phyloP scores from a whole-genome alignment of 23 tunicate species.

The Clavelina lepadiformis region DNA sequence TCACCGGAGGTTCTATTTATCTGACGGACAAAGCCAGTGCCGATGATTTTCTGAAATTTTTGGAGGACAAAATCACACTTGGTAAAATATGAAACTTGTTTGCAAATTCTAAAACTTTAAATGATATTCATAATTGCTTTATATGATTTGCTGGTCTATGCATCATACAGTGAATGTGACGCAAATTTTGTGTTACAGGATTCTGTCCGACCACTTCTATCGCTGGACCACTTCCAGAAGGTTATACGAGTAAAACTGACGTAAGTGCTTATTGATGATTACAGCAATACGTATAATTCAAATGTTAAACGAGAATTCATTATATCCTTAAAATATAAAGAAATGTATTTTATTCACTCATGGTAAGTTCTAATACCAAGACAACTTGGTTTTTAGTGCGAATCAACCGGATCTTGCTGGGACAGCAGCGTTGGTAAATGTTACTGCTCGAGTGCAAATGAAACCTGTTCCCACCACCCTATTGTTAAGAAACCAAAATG shows the following conservation, averaged over 20 bases:
- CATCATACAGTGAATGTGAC: too few relatives aligned
- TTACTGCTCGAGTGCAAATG: conserved; percentile 26
- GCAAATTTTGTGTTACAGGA: conserved; percentile 50
- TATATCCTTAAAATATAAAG: too few relatives aligned
- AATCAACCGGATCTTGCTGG: conserved; percentile 39
- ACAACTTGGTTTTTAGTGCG: too few relatives aligned
- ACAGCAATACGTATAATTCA: too few relatives aligned
- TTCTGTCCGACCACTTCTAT: conserved; percentile 60
- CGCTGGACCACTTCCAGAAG: conserved; percentile 67
- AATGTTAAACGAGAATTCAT: too few relatives aligned
- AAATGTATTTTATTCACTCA: too few relatives aligned
- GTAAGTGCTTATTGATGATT: too few relatives aligned
- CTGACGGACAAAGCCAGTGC: conserved; percentile 46
- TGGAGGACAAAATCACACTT: conserved; percentile 56
- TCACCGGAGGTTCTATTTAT: conserved; percentile 45
- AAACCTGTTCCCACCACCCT: conserved; percentile 35
- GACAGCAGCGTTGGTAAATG: conserved; percentile 38
- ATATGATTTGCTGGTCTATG: too few relatives aligned
- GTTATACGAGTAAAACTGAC: conserved; percentile 43
- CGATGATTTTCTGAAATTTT: conserved; percentile 38
- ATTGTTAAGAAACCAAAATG: conserved; percentile 13
- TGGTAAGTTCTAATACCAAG: too few relatives aligned
- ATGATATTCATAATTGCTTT: too few relatives aligned
- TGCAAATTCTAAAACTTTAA: too few relatives aligned
- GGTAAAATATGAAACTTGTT: too few relatives aligned